phyloP scores from a whole-genome alignment of 2,888 invertebrate species.

The Euplagia quadripunctaria region DNA sequence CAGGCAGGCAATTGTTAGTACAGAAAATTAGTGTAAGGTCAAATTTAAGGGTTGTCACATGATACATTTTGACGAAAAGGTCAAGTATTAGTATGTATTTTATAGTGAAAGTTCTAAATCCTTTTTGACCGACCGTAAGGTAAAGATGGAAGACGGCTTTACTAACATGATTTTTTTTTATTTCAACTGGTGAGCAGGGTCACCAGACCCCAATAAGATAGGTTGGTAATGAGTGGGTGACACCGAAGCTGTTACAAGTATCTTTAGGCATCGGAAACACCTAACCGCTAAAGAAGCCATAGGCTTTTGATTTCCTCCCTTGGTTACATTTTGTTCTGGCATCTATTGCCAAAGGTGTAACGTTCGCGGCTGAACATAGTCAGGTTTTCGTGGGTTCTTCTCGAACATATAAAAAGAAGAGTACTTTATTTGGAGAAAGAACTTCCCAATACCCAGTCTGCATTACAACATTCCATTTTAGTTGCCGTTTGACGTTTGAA shows the following conservation, averaged over 20 bases:
- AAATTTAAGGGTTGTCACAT: conserved; percentile 15
- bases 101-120: background rate
- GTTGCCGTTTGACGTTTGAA: too few relatives aligned
- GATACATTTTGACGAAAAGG: conserved; percentile 6
- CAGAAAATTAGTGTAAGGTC: background rate
- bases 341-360: too few relatives aligned
- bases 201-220: background rate
- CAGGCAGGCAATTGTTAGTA: background rate
- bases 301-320: too few relatives aligned
- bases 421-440: too few relatives aligned
- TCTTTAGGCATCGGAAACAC: background rate
- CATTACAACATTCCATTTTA: too few relatives aligned
- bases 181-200: background rate
- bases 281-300: background rate
- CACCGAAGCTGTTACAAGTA: background rate
- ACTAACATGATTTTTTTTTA: background rate
- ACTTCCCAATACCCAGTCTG: too few relatives aligned
- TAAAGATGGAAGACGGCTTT: background rate
- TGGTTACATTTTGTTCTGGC: too few relatives aligned
- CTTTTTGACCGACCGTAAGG: background rate
- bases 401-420: too few relatives aligned
- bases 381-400: too few relatives aligned
- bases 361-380: too few relatives aligned
- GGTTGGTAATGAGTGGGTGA: background rate
- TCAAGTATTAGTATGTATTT: background rate